Base-by-base conservation (phyloP, 2,113 vertebrate species). In the Tenrec ecaudatus region DNA sequence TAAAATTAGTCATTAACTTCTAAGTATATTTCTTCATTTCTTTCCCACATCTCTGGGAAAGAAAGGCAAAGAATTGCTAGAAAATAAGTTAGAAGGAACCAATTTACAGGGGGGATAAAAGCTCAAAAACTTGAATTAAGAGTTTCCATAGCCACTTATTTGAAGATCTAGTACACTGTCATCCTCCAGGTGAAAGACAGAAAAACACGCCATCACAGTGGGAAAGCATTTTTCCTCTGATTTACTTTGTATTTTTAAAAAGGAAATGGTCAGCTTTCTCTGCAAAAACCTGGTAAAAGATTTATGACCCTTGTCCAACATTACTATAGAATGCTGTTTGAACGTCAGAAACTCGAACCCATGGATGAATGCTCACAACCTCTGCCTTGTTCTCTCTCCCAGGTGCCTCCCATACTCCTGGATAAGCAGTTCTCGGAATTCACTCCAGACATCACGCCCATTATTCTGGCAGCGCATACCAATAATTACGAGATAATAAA, bases 401-500 rank as follows among this genome's bases (percentile, higher is more conserved):
- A 99, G 99, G 98, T 99, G 33, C 99, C 99, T n/a, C 99, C 98
- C 27, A 98, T 99, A 79, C 98, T 99, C 79, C 98, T 99, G 71
- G 98, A 99, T 98, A 99, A 98, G 90, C 99, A 99, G 96, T 99
- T 99, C 97, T 99, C 99, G 0, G 99, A 99, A 98, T 99, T 99
- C 96, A 99, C 99, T 0, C 99, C 99, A 0, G 99, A 99, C 97
- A 99, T 99, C 81, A 99, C 99, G 0, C 99, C 99, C 4, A 99
- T 99, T 97, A 99, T 99, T 97, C 97, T 99, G 91, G 99, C 99
- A 31, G 99, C 99, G 38, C 99, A 99, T 97, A 99, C 99, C 53
- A 99, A 99, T 98, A 99, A 99, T 97, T 99, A 99, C 0, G 99
- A 99, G 97, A 99, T 99, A 84, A 99, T 99, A 96, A 99, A 99